Percentiles rank a stretch among this genome's conserved stretches.
phyloP scores from a whole-genome alignment of 1,140 invertebrate genomes.

The Eumeta japonica region DNA sequence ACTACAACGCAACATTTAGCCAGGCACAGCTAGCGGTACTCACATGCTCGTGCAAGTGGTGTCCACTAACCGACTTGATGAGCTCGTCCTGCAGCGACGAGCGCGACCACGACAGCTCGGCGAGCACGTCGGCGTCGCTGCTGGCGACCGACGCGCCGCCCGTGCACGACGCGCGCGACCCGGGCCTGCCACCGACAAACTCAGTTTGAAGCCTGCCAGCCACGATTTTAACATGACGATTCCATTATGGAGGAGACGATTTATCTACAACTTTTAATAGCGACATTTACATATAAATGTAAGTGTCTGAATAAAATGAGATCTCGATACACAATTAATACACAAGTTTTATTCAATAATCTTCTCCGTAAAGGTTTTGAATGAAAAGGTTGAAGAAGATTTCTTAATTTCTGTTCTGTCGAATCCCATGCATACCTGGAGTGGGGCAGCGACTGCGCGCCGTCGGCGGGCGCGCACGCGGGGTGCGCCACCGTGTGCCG shows the following conservation, averaged over 20 bases:
- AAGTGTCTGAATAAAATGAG: too few relatives aligned
- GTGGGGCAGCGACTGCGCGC: conserved; percentile 69
- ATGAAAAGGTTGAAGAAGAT: too few relatives aligned
- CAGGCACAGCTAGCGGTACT: conserved; percentile 20
- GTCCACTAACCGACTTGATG: conserved; percentile 61
- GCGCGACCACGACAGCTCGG: conserved; percentile 63
- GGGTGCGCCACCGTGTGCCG: conserved; percentile 68
- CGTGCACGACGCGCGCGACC: conserved; percentile 45
- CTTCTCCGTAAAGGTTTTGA: too few relatives aligned
- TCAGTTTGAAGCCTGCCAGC: too few relatives aligned
- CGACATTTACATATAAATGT: too few relatives aligned
- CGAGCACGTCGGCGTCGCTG: conserved; percentile 39
- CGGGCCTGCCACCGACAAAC: conserved; percentile 29
- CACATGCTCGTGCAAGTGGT: conserved; percentile 42
- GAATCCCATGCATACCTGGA: too few relatives aligned
- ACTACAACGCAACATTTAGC: not conserved
- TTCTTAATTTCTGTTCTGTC: too few relatives aligned
- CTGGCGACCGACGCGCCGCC: conserved; percentile 44
- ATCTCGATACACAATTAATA: too few relatives aligned
- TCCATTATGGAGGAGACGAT: too few relatives aligned
- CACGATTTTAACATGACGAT: too few relatives aligned
- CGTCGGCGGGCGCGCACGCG: conserved; percentile 44
- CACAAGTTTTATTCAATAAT: too few relatives aligned
- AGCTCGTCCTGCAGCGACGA: conserved; percentile 68
- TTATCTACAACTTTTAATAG: too few relatives aligned